These are phyloP conservation scores for Tetragonisca angustula DNA, from an alignment of 2,888 invertebrate species.

Conservation along the genomic window DNA sequence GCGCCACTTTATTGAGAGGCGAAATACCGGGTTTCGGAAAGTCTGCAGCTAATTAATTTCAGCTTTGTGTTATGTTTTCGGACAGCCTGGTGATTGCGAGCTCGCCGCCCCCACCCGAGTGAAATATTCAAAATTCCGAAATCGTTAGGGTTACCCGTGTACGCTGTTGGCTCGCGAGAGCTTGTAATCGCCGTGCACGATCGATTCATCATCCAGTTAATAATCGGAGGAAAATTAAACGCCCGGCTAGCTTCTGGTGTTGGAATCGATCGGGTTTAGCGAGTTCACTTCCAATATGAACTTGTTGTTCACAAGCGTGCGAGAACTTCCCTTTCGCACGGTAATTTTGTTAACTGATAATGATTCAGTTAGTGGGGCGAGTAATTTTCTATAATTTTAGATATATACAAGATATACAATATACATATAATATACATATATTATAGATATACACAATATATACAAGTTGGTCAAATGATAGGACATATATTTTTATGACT, in stretches of 20 bases:
- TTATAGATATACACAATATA: too few relatives aligned
- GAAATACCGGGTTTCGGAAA: conserved; percentile 23
- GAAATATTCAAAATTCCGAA: conserved; percentile 54
- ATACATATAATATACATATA: too few relatives aligned
- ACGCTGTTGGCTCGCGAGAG: background rate
- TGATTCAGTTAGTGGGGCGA: too few relatives aligned
- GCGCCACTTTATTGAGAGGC: conserved; percentile 44
- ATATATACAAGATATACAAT: too few relatives aligned
- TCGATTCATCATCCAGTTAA: conserved; percentile 21
- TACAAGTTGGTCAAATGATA: too few relatives aligned
- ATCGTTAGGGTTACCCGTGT: conserved; percentile 43
- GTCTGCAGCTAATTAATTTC: conserved; percentile 61
- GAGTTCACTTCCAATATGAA: too few relatives aligned
- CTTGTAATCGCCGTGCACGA: conserved; percentile 23
- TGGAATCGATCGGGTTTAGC: too few relatives aligned
- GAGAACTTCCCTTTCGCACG: too few relatives aligned
- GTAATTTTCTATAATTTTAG: too few relatives aligned
- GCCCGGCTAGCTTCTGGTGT: background rate
- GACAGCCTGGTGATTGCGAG: conserved; percentile 43
- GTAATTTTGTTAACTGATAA: too few relatives aligned
- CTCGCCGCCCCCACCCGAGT: background rate
- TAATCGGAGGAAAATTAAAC: background rate
- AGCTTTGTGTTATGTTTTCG: conserved; percentile 39
- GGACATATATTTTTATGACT: too few relatives aligned
- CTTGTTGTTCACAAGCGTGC: too few relatives aligned